These are phyloP conservation scores for Steatornis caripensis DNA, from an alignment of 2,113 vertebrate species.

Conservation along the genomic window DNA sequence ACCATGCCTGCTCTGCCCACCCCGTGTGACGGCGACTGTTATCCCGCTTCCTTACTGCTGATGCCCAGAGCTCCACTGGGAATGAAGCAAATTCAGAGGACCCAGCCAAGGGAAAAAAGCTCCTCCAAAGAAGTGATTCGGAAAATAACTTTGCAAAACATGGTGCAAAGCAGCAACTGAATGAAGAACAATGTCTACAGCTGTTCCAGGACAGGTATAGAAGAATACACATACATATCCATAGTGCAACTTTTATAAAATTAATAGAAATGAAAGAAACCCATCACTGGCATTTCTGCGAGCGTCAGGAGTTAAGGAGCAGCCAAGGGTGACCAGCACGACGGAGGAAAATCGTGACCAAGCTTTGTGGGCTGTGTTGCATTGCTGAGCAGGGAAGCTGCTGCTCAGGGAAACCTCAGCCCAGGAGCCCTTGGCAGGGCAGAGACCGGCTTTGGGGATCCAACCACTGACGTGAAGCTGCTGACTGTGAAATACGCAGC, in stretches of 20 bases:
- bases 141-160: neutral
- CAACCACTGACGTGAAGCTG: neutral
- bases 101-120: neutral
- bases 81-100: neutral
- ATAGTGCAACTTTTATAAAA: neutral
- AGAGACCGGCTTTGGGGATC: neutral
- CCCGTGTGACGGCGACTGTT: neutral
- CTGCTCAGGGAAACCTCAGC: neutral
- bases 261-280: neutral
- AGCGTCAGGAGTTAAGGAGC: neutral
- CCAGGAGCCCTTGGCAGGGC: neutral
- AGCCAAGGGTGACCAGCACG: neutral
- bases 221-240: neutral
- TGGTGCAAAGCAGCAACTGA: neutral
- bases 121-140: neutral
- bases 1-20: neutral
- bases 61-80: neutral
- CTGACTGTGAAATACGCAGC: neutral
- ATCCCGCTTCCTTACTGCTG: neutral
- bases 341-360: fast-evolving
- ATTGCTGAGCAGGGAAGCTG: neutral
- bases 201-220: neutral
- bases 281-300: neutral
- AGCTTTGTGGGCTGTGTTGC: neutral
- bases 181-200: neutral